Evolutionary conservation across 1,140 invertebrate species (phyloP).

Genomic region (Drosophila truncata): DNA sequence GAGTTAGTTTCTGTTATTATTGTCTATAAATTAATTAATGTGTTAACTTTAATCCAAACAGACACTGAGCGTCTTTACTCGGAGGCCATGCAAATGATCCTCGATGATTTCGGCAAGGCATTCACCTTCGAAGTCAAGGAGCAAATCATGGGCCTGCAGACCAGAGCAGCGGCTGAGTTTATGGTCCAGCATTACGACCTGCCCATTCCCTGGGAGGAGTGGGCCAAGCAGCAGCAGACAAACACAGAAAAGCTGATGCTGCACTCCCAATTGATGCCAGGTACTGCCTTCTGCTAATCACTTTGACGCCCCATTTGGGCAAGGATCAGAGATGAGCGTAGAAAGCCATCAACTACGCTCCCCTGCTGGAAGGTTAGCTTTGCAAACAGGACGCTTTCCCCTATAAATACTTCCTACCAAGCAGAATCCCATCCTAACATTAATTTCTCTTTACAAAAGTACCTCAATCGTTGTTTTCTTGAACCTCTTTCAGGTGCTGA

Average conservation of each 20-base stretch:
- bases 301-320: background rate
- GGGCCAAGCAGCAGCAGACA: constrained; percentile 85
- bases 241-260: constrained; percentile 87
- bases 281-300: constrained; percentile 85
- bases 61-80: constrained; percentile 94
- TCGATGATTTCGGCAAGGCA: constrained; percentile 89
- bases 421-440: background rate
- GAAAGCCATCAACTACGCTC: constrained; percentile 40
- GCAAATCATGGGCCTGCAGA: constrained; percentile 90
- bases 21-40: constrained; percentile 28
- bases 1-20: constrained; percentile 62
- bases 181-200: constrained; percentile 89
- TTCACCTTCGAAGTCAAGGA: constrained; percentile 92
- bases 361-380: constrained; percentile 76
- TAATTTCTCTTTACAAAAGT: background rate
- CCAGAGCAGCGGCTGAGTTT: constrained; percentile 86
- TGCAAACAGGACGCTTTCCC: background rate
- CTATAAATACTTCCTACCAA: background rate
- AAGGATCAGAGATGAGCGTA: constrained; percentile 86
- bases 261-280: constrained; percentile 87
- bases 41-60: constrained; percentile 77
- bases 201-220: constrained; percentile 90
- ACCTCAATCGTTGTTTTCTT: constrained; percentile 29
- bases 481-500: constrained; percentile 89
- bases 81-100: constrained; percentile 89